Percentiles rank a stretch among this genome's conserved stretches.
Conservation (phyloP, 2,113 vertebrate genomes). For the Siniperca knerii region DNA sequence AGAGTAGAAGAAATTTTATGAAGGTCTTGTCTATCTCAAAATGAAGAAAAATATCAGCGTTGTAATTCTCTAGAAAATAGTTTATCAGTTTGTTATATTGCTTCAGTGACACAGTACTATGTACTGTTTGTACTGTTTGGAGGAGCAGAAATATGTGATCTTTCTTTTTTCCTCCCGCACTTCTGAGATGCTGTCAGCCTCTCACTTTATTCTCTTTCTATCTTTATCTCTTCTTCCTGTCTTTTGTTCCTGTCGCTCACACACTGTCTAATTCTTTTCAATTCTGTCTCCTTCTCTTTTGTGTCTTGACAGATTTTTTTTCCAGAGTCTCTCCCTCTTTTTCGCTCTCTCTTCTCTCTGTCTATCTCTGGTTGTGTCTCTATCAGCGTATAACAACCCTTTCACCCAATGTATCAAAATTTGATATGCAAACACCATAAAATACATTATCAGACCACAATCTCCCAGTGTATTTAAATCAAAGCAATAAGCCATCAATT, state of each 20-base stretch:
- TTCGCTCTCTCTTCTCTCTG: not conserved
- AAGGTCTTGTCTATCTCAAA: not conserved
- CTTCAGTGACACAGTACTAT: not conserved
- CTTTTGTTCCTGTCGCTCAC: constrained; percentile 8
- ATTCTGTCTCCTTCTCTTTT: constrained; percentile 29
- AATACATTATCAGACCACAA: not conserved
- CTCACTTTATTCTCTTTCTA: constrained; percentile 8
- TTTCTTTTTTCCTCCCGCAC: not conserved
- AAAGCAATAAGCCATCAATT: not conserved
- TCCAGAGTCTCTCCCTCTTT: not conserved
- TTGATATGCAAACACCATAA: constrained; percentile 8
- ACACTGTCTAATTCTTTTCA: constrained; percentile 15
- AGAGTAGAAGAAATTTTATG: not conserved
- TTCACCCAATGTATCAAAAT: not conserved
- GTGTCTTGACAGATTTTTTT: constrained; percentile 26
- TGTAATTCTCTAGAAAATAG: constrained; percentile 2
- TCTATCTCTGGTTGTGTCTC: not conserved
- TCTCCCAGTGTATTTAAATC: not conserved
- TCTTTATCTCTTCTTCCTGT: not conserved
- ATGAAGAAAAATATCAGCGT: not conserved
- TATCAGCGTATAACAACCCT: not conserved
- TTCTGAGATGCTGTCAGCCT: constrained; percentile 14
- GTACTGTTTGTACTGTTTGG: constrained; percentile 26
- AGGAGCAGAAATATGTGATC: constrained; percentile 32
- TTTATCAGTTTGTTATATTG: constrained; percentile 24